Evolutionary conservation across 2,888 invertebrate species (phyloP).

Genomic region (Cryptocephalus primarius): DNA sequence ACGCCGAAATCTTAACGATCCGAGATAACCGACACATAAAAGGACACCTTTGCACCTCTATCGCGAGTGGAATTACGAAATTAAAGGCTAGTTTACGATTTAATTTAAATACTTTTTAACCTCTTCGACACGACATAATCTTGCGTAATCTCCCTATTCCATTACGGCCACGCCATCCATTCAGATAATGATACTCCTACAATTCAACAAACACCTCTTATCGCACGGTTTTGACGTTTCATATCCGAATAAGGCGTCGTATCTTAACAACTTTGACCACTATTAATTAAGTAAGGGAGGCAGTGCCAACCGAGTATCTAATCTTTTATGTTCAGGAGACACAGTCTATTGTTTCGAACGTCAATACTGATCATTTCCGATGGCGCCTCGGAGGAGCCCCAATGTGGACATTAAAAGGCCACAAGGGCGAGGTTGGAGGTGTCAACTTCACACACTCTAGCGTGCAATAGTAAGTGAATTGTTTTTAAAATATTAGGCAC

Average conservation of each 20-base stretch:
- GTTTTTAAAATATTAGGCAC: no score
- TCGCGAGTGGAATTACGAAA: neutral
- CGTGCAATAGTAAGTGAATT: no score
- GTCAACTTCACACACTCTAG: no score
- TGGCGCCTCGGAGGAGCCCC: no score
- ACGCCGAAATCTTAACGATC: no score
- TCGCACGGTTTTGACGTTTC: conserved; percentile 15
- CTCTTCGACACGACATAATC: conserved; percentile 18
- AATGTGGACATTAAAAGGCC: no score
- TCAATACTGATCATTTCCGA: no score
- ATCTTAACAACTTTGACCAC: conserved; percentile 16
- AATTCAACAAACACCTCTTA: conserved; percentile 10
- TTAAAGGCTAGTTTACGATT: conserved; percentile 14
- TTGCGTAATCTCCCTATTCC: conserved; percentile 10
- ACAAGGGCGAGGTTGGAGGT: no score
- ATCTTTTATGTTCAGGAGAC: no score
- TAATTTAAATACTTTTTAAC: conserved; percentile 16
- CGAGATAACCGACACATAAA: no score
- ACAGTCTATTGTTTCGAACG: no score
- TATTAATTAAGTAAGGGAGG: conserved; percentile 17
- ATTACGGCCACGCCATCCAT: conserved; percentile 15
- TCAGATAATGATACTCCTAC: conserved; percentile 10
- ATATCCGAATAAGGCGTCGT: conserved; percentile 23
- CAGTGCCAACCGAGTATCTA: no score
- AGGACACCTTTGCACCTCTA: neutral